Evolutionary conservation across 1,140 invertebrate species (phyloP).

Genomic region (Magallana angulata): DNA sequence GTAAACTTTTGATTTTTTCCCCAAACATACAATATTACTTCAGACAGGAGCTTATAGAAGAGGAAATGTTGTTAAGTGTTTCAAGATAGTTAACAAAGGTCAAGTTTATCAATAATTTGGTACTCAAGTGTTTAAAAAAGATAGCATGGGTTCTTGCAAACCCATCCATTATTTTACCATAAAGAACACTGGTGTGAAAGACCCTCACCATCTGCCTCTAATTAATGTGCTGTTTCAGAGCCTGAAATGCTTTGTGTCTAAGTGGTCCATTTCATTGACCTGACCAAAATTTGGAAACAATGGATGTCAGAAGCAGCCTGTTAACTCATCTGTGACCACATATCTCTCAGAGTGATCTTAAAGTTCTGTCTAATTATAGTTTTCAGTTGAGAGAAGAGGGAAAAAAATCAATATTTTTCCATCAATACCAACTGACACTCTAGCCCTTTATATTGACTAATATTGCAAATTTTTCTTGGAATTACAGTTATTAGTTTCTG

Average conservation of each 20-base stretch:
- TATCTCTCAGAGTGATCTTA: not conserved
- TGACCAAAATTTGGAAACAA: slow-evolving; percentile 13
- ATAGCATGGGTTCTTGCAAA: not conserved
- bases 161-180: not conserved
- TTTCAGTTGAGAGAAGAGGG: not conserved
- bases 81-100: not conserved
- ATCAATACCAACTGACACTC: not conserved
- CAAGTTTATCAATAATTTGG: slow-evolving; percentile 2
- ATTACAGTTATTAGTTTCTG: too few relatives aligned
- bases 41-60: not conserved
- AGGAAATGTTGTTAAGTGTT: not conserved
- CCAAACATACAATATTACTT: too few relatives aligned
- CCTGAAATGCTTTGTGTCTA: not conserved
- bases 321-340: not conserved
- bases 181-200: slow-evolving; percentile 27
- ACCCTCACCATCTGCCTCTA: slow-evolving; percentile 18
- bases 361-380: not conserved
- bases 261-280: slow-evolving; percentile 24
- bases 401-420: not conserved
- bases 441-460: not conserved
- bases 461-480: too few relatives aligned
- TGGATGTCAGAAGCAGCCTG: not conserved
- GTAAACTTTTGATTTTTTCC: too few relatives aligned
- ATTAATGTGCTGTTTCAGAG: slow-evolving; percentile 9
- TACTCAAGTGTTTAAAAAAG: not conserved